These are phyloP conservation scores for Cacatua alba DNA, from an alignment of 2,113 vertebrate species.

Conservation along the genomic window DNA sequence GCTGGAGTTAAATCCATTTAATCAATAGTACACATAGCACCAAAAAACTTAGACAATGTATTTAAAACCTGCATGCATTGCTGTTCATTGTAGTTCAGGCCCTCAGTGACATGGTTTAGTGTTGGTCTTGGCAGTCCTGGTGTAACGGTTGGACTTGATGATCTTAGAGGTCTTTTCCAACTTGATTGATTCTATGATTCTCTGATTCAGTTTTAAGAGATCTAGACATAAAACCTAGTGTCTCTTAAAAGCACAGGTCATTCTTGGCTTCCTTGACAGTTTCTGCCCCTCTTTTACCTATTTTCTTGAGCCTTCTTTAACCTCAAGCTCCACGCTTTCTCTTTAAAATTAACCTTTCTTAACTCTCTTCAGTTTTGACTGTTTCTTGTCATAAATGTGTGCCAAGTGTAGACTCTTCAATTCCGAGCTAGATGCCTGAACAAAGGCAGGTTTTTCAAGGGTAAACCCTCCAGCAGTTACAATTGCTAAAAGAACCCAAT, in stretches of 20 bases:
- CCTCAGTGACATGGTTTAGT: not conserved
- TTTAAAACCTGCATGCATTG: not conserved
- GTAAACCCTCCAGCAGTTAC: not conserved
- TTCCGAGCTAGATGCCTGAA: not conserved
- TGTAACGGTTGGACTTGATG: not conserved
- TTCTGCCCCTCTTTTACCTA: not conserved
- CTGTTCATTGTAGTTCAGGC: not conserved
- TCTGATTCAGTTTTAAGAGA: not conserved
- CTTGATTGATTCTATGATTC: not conserved
- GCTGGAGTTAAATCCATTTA: not conserved
- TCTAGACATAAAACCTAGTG: not conserved
- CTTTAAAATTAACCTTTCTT: not conserved
- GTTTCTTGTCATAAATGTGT: not conserved
- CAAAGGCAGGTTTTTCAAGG: not conserved
- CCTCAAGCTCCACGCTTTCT: not conserved
- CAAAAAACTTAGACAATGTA: not conserved
- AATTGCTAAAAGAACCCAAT: not conserved
- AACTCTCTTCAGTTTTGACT: not conserved
- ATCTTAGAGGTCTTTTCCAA: not conserved
- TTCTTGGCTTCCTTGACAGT: not conserved
- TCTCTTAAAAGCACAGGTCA: not conserved
- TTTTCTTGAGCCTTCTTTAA: not conserved
- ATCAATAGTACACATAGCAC: not conserved
- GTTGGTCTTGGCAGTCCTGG: not conserved
- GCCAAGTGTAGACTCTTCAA: not conserved